A percentile compares a stretch with the other conserved stretches of the same genome.
Conservation (phyloP, 2,888 invertebrate genomes). For the Hoplodrina ambigua region DNA sequence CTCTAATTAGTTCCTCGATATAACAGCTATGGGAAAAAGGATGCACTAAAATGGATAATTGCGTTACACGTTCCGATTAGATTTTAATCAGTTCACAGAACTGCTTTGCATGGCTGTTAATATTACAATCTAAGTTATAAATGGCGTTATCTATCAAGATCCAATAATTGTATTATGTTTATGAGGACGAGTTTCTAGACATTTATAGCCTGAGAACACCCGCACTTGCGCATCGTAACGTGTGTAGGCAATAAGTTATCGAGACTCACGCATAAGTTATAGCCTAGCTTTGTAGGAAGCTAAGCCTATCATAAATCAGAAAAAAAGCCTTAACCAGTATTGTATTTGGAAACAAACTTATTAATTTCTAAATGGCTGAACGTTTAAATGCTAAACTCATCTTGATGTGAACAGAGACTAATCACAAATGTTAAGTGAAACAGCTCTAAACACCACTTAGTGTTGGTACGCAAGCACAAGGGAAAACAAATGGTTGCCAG, state of each 20-base stretch:
- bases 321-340: slow-evolving; percentile 17
- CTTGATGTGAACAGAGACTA: slow-evolving; percentile 47
- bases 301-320: slow-evolving; percentile 32
- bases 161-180: slow-evolving; percentile 62
- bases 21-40: slow-evolving; percentile 47
- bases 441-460: slow-evolving; percentile 58
- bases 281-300: slow-evolving; percentile 30
- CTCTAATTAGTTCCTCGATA: slow-evolving; percentile 57
- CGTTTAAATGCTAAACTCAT: slow-evolving; percentile 14
- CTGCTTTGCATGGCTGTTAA: slow-evolving; percentile 36
- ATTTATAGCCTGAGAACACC: slow-evolving; percentile 50
- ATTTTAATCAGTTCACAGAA: slow-evolving; percentile 53
- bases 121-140: slow-evolving; percentile 56
- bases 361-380: slow-evolving; percentile 31
- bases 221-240: slow-evolving; percentile 38
- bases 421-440: slow-evolving; percentile 56
- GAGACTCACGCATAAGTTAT: slow-evolving; percentile 39
- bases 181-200: slow-evolving; percentile 58
- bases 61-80: slow-evolving; percentile 44
- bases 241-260: slow-evolving; percentile 47
- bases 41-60: slow-evolving; percentile 62
- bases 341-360: slow-evolving; percentile 33
- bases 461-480: slow-evolving; percentile 44
- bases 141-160: slow-evolving; percentile 49
- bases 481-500: slow-evolving; percentile 56